Evolutionary conservation across 2,888 invertebrate genomes (phyloP).

Genomic region (Eristalis arbustorum): DNA sequence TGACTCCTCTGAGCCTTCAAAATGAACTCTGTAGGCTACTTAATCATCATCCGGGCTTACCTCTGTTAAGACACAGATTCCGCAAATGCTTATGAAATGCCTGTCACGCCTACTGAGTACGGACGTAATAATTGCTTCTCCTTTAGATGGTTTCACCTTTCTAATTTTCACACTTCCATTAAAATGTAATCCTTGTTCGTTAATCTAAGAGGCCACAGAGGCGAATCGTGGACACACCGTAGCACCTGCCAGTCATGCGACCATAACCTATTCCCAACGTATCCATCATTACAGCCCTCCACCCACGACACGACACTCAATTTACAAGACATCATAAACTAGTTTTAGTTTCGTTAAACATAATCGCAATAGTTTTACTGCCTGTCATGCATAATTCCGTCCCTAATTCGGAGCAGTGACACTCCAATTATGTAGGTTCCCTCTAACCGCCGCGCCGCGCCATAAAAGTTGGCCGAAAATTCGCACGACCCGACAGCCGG

Average conservation of each 20-base stretch:
- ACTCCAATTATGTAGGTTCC: not conserved
- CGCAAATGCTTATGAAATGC: too few relatives aligned
- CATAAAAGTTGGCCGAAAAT: conserved; percentile 19
- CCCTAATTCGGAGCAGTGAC: not conserved
- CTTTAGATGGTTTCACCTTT: too few relatives aligned
- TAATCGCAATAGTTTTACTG: not conserved
- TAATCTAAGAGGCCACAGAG: too few relatives aligned
- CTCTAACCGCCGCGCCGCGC: not conserved
- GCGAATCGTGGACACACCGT: too few relatives aligned
- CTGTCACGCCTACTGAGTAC: too few relatives aligned
- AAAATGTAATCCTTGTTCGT: too few relatives aligned
- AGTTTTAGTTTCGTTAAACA: not conserved
- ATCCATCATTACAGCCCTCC: not conserved
- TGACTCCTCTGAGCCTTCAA: too few relatives aligned
- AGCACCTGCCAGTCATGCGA: not conserved
- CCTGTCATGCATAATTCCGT: not conserved
- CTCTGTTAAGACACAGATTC: too few relatives aligned
- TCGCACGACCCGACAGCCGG: not conserved
- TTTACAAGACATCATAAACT: not conserved
- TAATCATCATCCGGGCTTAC: too few relatives aligned
- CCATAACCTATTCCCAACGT: not conserved
- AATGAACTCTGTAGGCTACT: too few relatives aligned
- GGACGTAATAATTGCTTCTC: too few relatives aligned
- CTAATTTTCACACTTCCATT: too few relatives aligned
- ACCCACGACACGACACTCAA: not conserved